Conservation (phyloP, 2,888 invertebrate species). For the Drepanosiphum platanoidis region DNA sequence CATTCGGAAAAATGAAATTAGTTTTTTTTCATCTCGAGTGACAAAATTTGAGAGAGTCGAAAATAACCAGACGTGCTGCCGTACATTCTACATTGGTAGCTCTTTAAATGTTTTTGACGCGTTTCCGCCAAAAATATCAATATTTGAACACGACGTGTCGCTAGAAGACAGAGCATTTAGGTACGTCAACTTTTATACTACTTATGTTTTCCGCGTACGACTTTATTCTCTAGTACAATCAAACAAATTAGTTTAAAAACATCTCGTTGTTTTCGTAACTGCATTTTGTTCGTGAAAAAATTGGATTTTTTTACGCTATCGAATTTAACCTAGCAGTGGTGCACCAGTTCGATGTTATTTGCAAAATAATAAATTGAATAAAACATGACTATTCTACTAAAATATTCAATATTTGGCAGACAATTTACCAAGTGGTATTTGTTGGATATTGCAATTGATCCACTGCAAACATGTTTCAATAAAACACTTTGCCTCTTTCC, state of each 20-base stretch:
- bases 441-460: not conserved
- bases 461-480: not conserved
- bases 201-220: not conserved
- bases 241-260: not conserved
- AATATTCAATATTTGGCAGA: not conserved
- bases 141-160: too few relatives aligned
- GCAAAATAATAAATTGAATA: not conserved
- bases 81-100: too few relatives aligned
- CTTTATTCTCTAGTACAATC: not conserved
- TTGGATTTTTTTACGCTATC: not conserved
- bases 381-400: not conserved
- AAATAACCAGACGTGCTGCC: too few relatives aligned
- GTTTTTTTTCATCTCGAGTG: too few relatives aligned
- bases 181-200: too few relatives aligned
- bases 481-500: not conserved
- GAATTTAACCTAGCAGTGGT: not conserved
- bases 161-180: too few relatives aligned
- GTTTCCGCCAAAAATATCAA: too few relatives aligned
- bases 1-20: too few relatives aligned
- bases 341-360: not conserved
- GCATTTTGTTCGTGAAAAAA: not conserved
- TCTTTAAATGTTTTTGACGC: too few relatives aligned
- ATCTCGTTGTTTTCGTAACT: not conserved
- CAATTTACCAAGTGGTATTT: conserved; percentile 2
- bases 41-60: too few relatives aligned